phyloP scores from a whole-genome alignment of 2,888 invertebrate genomes.

The Ganaspis brasiliensis region DNA sequence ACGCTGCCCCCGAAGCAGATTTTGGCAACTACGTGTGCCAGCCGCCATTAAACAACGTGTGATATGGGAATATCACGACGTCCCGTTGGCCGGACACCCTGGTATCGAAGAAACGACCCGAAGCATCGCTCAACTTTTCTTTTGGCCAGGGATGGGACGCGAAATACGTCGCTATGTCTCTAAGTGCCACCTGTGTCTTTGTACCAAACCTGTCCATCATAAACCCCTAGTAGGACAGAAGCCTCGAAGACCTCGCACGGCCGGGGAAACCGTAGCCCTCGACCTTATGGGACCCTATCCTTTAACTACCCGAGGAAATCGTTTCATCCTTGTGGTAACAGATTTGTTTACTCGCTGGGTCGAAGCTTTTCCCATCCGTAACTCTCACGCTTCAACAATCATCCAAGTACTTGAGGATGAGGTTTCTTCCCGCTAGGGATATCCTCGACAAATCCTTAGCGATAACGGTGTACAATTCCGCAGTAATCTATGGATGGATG shows the following conservation, averaged over 20 bases:
- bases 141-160: slow-evolving; percentile 19
- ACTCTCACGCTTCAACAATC: neutral
- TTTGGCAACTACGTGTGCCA: no score
- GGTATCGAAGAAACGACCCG: slow-evolving; percentile 38
- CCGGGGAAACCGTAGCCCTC: slow-evolving; percentile 49
- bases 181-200: neutral
- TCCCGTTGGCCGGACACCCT: no score
- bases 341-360: slow-evolving; percentile 63
- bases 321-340: slow-evolving; percentile 59
- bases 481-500: neutral
- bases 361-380: slow-evolving; percentile 57
- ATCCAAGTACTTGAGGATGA: neutral
- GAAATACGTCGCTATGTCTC: slow-evolving; percentile 42
- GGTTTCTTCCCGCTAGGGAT: neutral
- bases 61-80: no score
- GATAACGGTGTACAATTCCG: neutral
- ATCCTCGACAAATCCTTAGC: neutral
- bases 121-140: slow-evolving; percentile 12
- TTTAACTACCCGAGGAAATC: slow-evolving; percentile 39
- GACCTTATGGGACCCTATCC: slow-evolving; percentile 55
- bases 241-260: neutral
- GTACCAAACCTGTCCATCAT: neutral
- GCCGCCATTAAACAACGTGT: no score
- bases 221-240: neutral
- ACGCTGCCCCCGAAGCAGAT: no score